Evolutionary conservation across 2,888 invertebrate species (phyloP).

Genomic region (Caenorhabditis plicata): DNA sequence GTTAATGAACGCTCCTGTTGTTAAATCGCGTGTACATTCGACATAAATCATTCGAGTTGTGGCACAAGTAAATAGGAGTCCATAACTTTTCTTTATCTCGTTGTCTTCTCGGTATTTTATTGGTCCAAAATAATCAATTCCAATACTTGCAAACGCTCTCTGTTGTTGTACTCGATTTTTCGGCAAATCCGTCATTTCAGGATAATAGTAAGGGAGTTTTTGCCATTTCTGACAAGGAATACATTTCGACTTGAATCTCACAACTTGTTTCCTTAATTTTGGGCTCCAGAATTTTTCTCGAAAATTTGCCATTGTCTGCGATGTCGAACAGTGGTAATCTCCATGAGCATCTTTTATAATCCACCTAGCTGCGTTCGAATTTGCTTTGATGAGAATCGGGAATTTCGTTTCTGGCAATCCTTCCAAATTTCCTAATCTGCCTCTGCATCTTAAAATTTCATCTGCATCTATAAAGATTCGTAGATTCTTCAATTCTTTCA

Average conservation of each 20-base stretch:
- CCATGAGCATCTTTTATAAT: slow-evolving; percentile 1
- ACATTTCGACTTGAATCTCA: background rate
- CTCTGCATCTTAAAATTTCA: background rate
- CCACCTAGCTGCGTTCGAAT: background rate
- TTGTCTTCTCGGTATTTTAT: background rate
- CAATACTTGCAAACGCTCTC: slow-evolving; percentile 26
- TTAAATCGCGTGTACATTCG: slow-evolving; percentile 8
- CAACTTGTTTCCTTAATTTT: background rate
- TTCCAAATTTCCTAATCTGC: background rate
- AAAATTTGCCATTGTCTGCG: slow-evolving; percentile 3
- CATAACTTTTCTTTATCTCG: slow-evolving; percentile 8
- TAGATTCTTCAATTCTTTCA: too few relatives aligned
- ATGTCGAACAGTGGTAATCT: background rate
- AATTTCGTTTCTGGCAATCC: background rate
- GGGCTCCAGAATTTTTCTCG: slow-evolving; percentile 13
- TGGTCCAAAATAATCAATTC: slow-evolving; percentile 41
- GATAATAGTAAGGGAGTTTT: slow-evolving; percentile 10
- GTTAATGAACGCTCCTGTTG: slow-evolving; percentile 13
- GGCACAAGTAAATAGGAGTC: slow-evolving; percentile 24
- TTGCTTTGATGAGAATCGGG: slow-evolving; percentile 1
- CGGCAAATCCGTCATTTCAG: slow-evolving; percentile 11
- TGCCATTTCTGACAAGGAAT: slow-evolving; percentile 7
- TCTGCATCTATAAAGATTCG: too few relatives aligned
- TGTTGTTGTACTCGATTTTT: slow-evolving; percentile 8
- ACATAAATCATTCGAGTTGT: slow-evolving; percentile 29